Conservation (phyloP, 37 sponge, comb jelly and placozoan genomes). For the Bolinopsis microptera region DNA sequence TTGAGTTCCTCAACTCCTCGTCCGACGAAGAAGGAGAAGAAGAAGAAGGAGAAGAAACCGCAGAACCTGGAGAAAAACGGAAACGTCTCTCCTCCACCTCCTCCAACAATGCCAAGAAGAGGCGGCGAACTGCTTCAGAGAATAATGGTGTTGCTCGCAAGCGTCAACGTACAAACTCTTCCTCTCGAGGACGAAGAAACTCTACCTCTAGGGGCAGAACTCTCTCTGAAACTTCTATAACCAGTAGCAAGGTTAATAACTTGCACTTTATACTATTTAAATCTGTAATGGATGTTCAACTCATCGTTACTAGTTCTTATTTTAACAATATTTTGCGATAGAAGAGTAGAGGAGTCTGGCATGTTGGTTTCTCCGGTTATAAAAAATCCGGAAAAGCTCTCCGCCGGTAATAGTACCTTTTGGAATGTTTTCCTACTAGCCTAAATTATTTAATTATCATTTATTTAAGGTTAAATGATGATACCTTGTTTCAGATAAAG, state of each 20-base stretch:
- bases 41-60: conserved; percentile 10
- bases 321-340: no score
- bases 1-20: conserved; percentile 53
- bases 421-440: no score
- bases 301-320: no score
- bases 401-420: no score
- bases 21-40: conserved; percentile 26
- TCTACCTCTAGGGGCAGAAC: background rate
- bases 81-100: conserved; percentile 40
- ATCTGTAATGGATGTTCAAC: background rate
- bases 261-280: background rate
- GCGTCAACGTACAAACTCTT: background rate
- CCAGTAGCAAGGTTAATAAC: conserved; percentile 37
- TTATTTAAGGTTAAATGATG: no score
- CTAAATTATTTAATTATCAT: no score
- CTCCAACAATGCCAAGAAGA: background rate
- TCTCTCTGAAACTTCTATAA: background rate
- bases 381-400: no score
- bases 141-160: background rate
- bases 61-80: conserved; percentile 48
- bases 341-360: no score
- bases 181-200: background rate
- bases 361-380: no score
- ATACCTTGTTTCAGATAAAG: background rate
- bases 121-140: conserved; percentile 28